Evolutionary conservation across 2,113 vertebrate genomes (phyloP).

Genomic region (Strix uralensis): DNA sequence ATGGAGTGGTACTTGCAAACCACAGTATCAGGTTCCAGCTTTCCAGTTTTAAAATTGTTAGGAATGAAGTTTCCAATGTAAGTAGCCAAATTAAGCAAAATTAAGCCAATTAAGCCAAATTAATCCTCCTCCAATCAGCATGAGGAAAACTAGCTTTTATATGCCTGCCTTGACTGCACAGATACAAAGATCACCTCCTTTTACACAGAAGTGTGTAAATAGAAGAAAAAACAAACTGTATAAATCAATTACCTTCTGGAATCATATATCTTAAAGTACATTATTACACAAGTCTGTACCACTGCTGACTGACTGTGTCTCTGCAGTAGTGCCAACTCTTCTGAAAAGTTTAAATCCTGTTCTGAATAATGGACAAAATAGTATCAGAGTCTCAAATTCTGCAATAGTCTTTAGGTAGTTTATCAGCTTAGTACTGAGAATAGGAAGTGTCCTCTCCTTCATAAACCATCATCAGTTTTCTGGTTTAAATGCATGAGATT

Average conservation of each 20-base stretch:
- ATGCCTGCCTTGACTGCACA: not conserved
- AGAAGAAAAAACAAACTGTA: not conserved
- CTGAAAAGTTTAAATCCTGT: not conserved
- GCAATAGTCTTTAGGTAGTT: not conserved
- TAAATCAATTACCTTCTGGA: not conserved
- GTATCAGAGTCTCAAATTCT: not conserved
- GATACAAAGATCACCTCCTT: not conserved
- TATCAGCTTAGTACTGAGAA: not conserved
- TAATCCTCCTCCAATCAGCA: not conserved
- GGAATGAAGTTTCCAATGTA: not conserved
- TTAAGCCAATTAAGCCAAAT: not conserved
- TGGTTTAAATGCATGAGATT: not conserved
- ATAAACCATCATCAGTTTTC: not conserved
- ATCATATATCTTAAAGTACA: not conserved
- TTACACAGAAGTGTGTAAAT: not conserved
- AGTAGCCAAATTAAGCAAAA: not conserved
- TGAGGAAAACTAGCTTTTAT: not conserved
- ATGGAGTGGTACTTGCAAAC: not conserved
- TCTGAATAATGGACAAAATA: not conserved
- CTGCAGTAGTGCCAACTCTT: not conserved
- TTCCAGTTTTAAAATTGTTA: not conserved
- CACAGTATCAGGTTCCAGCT: not conserved
- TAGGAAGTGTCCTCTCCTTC: not conserved
- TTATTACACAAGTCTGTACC: not conserved
- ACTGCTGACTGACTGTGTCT: not conserved